Percentiles rank a stretch among this genome's conserved stretches.
Conservation (phyloP, 1,140 invertebrate genomes). For the Drosophila insularis region DNA sequence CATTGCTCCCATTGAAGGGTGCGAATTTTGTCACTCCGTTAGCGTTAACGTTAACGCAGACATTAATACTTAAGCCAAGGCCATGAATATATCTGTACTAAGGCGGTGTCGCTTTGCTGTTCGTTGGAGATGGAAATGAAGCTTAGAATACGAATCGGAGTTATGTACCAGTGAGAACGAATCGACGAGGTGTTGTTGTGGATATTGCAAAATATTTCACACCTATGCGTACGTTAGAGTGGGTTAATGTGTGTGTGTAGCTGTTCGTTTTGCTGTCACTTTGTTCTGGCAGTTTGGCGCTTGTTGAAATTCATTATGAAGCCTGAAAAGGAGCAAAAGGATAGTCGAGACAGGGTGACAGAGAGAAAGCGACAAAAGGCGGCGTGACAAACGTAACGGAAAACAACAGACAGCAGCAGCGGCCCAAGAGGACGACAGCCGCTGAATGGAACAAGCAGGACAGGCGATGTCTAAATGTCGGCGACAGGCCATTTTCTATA, state of each 20-base stretch:
- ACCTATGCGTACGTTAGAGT: constrained; percentile 39
- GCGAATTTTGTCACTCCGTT: constrained; percentile 79
- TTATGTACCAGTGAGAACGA: constrained; percentile 18
- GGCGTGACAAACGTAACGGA: constrained; percentile 75
- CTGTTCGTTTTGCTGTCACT: constrained; percentile 72
- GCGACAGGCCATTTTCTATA: constrained; percentile 79
- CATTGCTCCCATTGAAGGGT: constrained; percentile 57
- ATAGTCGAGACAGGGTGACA: neutral
- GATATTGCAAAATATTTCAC: constrained; percentile 74
- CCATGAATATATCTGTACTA: constrained; percentile 72
- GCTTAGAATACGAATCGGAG: constrained; percentile 24
- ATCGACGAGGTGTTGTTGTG: constrained; percentile 27
- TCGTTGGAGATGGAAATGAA: constrained; percentile 19
- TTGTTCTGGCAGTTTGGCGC: constrained; percentile 52
- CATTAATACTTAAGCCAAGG: constrained; percentile 40
- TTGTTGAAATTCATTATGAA: constrained; percentile 76
- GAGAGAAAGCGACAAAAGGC: constrained; percentile 50
- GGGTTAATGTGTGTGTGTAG: constrained; percentile 5
- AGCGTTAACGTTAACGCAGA: constrained; percentile 38
- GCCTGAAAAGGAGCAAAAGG: constrained; percentile 1
- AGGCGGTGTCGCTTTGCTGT: constrained; percentile 16
- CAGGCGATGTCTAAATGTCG: constrained; percentile 71
- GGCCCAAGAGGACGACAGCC: constrained; percentile 4
- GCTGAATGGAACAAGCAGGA: neutral
- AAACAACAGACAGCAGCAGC: constrained; percentile 47